A percentile compares a stretch with the other conserved stretches of the same genome.
phyloP scores from a whole-genome alignment of 2,888 invertebrate genomes.

The Athalia circularis region DNA sequence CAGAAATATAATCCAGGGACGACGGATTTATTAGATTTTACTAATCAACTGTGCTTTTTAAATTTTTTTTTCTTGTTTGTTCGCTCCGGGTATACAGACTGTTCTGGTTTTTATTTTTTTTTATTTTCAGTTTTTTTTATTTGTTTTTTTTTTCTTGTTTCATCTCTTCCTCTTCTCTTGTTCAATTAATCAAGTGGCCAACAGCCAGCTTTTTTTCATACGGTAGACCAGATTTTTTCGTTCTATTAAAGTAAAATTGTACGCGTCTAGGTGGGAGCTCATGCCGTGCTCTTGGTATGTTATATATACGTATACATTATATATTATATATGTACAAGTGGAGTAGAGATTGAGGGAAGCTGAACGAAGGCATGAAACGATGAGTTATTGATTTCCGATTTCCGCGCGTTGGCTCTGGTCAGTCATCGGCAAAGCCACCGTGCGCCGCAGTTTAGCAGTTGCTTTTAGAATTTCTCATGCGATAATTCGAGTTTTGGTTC shows the following conservation, averaged over 20 bases:
- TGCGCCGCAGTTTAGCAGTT: constrained; percentile 2
- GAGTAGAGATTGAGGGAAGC: constrained; percentile 20
- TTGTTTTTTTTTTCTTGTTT: neutral
- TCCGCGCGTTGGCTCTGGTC: constrained; percentile 4
- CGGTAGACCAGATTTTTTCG: neutral
- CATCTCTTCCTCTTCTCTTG: neutral
- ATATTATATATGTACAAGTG: neutral
- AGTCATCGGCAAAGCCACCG: constrained; percentile 19
- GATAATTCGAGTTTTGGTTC: constrained; percentile 20
- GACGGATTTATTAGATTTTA: constrained; percentile 4
- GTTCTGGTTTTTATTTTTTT: too few relatives aligned
- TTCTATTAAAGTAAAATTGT: constrained; percentile 23
- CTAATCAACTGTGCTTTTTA: constrained; percentile 1
- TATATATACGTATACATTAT: neutral
- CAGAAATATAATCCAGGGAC: too few relatives aligned
- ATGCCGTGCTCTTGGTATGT: too few relatives aligned
- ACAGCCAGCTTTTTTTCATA: neutral
- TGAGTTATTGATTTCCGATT: constrained; percentile 42
- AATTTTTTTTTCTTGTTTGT: too few relatives aligned
- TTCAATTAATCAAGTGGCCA: constrained; percentile 21
- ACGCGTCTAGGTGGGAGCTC: neutral
- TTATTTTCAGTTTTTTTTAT: neutral
- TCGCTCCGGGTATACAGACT: neutral
- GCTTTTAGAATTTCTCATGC: neutral
- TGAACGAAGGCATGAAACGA: constrained; percentile 20